Base-by-base conservation (phyloP, 2,888 invertebrate genomes). In the Daptonema setosum region DNA sequence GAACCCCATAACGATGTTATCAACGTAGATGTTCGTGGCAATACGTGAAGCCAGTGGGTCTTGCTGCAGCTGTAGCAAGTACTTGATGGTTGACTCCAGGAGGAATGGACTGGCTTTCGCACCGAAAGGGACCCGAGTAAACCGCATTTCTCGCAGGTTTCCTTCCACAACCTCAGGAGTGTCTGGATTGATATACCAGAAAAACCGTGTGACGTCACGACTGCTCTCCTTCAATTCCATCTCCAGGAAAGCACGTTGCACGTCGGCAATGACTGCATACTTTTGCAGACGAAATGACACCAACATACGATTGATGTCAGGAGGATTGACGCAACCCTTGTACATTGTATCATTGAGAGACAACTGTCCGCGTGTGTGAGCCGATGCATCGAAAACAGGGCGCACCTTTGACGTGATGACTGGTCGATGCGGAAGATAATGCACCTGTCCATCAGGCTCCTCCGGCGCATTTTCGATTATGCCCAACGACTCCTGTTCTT, bases 321-420 rank as follows among this genome's bases (percentile, higher is more conserved):
- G 61, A 0, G 62, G 55, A 0, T 61, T 55, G 1, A 56, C 53
- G 20, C 58, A 60, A 11, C 64, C 64, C 17, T 57, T 54, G 24
- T 60, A 57, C 1, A 63, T 25, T 5, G 50, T 20, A n/a, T 61
- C 62, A 54, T 64, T 64, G 24, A 64, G 56, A 1, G 57, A 59
- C n/a, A n/a, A n/a, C 0, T 20, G 17, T 1, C 29, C 22, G 1
- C 41, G 52, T 2, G 14, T 1, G 41, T 24, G 17, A 0, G 63
- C 60, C 1, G 60, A 60, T 1, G 57, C 64, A 52, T 64, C 63
- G n/a, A 41, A 61, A 1, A 64, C 64, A n/a, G 63, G 59, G 1
- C 64, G 54, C 0, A 62, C 52, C 35, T 63, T 62, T 1, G 64
- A 64, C 1, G 57, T 60, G 1, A 59, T 54, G 14, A 64, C 59